Conservation (phyloP, 2,113 vertebrate species). For the Pyxicephalus adspersus region DNA sequence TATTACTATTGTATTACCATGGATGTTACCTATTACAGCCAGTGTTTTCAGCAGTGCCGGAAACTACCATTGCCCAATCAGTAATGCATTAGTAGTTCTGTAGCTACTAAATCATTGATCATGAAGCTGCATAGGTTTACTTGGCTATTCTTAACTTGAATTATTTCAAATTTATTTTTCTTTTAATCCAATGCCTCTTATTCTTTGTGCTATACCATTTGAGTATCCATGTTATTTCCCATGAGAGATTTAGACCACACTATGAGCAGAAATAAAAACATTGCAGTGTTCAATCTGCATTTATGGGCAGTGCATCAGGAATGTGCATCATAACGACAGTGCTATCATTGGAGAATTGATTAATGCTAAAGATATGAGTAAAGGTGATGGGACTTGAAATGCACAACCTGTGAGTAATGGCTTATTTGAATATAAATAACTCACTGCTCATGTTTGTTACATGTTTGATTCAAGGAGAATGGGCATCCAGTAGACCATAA, state of each 20-base stretch:
- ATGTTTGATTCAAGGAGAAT: constrained; percentile 43
- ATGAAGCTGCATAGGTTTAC: too few relatives aligned
- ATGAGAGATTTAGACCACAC: neutral
- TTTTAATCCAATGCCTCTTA: too few relatives aligned
- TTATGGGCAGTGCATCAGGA: constrained; percentile 8
- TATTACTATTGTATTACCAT: too few relatives aligned
- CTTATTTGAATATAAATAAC: constrained; percentile 39
- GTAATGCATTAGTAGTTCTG: too few relatives aligned
- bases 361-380: constrained; percentile 8
- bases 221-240: constrained; percentile 13
- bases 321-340: neutral
- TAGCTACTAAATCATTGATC: too few relatives aligned
- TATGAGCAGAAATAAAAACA: neutral
- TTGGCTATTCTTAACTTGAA: too few relatives aligned
- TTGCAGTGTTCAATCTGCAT: neutral
- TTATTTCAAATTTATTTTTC: too few relatives aligned
- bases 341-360: neutral
- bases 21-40: too few relatives aligned
- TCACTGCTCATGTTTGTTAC: constrained; percentile 22
- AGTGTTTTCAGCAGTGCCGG: too few relatives aligned
- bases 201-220: constrained; percentile 7
- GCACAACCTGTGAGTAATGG: constrained; percentile 23
- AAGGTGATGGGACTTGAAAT: constrained; percentile 43
- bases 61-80: too few relatives aligned
- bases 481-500: constrained; percentile 3